A percentile compares a stretch with the other conserved stretches of the same genome.
Conservation (phyloP, 2,797 vertebrate species). For the Scleropages formosus region DNA sequence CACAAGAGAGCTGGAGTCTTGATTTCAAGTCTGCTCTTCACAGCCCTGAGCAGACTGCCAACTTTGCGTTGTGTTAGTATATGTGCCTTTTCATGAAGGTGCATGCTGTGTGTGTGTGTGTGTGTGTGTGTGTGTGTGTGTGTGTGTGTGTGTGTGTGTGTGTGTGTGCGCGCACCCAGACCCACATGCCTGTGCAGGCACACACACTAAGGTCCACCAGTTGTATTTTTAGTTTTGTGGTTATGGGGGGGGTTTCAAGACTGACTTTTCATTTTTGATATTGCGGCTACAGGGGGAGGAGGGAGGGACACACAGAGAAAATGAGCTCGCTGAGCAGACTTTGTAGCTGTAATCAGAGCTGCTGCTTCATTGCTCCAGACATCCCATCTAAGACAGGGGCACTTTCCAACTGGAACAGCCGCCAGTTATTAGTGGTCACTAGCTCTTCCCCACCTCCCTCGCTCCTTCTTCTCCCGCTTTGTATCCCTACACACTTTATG, state of each 20-base stretch:
- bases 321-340: neutral
- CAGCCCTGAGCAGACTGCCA: neutral
- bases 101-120: too few species aligned
- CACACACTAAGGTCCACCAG: constrained; percentile 23
- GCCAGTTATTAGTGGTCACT: constrained; percentile 40
- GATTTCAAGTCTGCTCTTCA: too few species aligned
- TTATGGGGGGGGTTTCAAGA: constrained; percentile 30
- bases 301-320: neutral
- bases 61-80: constrained; percentile 21
- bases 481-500: constrained; percentile 34
- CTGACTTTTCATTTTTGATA: constrained; percentile 31
- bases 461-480: neutral
- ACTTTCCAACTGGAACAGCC: constrained; percentile 39
- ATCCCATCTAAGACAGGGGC: constrained; percentile 54
- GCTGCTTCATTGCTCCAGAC: constrained; percentile 48
- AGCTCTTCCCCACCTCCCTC: constrained; percentile 37
- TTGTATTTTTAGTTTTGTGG: constrained; percentile 39
- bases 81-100: too few species aligned
- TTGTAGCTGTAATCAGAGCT: constrained; percentile 26
- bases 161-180: constrained; percentile 35
- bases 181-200: constrained; percentile 22
- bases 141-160: neutral
- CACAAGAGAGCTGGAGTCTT: neutral
- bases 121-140: constrained; percentile 31
- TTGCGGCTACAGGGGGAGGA: constrained; percentile 20